phyloP scores from a whole-genome alignment of 2,888 invertebrate genomes.

The Cheilosia vulpina region DNA sequence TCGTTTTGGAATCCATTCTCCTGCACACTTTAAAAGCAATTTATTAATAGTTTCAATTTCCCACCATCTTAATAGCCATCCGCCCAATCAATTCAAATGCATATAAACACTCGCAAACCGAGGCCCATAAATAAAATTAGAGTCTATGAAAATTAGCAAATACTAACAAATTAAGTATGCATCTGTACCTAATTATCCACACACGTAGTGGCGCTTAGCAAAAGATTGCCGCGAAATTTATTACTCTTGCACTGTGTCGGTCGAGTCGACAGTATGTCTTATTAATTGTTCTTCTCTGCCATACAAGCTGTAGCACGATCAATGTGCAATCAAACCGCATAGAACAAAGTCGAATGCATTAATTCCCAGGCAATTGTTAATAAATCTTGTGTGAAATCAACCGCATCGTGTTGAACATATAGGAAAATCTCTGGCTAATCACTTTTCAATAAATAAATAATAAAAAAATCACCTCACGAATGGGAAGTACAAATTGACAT shows the following conservation, averaged over 20 bases:
- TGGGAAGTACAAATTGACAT: conserved; percentile 77
- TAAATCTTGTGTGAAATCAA: conserved; percentile 76
- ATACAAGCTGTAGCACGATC: conserved; percentile 21
- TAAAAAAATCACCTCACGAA: conserved; percentile 11
- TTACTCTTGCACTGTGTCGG: conserved; percentile 40
- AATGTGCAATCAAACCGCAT: conserved; percentile 17
- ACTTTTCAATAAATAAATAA: conserved; percentile 40
- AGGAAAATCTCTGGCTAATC: conserved; percentile 57
- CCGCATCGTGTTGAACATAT: conserved; percentile 76
- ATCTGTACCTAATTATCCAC: conserved; percentile 51
- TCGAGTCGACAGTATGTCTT: conserved; percentile 22
- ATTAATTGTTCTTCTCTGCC: conserved; percentile 59
- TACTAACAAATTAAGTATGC: conserved; percentile 63
- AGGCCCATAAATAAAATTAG: conserved; percentile 55
- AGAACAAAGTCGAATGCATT: conserved; percentile 37
- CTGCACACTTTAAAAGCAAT: conserved; percentile 29
- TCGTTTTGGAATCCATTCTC: not conserved
- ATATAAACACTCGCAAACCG: not conserved
- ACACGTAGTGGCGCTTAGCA: conserved; percentile 61
- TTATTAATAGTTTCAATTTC: conserved; percentile 66
- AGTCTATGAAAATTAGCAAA: conserved; percentile 67
- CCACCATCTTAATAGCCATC: conserved; percentile 38
- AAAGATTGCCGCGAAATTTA: conserved; percentile 66
- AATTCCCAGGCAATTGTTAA: conserved; percentile 62
- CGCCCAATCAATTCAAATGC: conserved; percentile 44